Base-by-base conservation (phyloP, 2,113 vertebrate species). In the Zosterops borbonicus region DNA sequence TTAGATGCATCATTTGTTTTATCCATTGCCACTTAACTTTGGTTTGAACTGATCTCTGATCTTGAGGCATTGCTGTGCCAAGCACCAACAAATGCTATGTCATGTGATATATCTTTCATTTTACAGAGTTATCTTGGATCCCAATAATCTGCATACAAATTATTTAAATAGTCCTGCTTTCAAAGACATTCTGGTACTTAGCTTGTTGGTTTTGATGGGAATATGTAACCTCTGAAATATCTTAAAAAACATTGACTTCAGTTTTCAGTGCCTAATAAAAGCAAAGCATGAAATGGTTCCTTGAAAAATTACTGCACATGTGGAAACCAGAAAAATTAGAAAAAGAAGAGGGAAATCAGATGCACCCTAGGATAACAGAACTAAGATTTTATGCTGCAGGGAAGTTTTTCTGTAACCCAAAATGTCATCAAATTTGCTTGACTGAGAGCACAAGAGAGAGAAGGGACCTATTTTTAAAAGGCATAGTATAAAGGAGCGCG, bases 341-440 rank as follows among this genome's bases (percentile, higher is more conserved):
- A 83, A 71, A 14, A 41, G 15, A 78, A 9, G 12, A 33, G 42
- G 14, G 47, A 23, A 67, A 50, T 46, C 39, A 67, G 7, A 29
- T 53, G 9, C 10, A 67, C 3, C 6, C 7, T 4, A 1, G 5
- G 4, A 8, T 31, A 52, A 67, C 0, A 2, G 31, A 67, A 79
- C 33, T 44, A 44, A 75, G 20, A 59, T 22, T 58, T 79, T 67
- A 49, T 71, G 35, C 12, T 33, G 2, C 16, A 89, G 9, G 24
- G 9, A 58, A 58, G 7, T 49, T 65, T 67, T 91, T 3, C 20
- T 79, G 10, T 21, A 71, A 28, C 5, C 5, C 16, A 63, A 70
- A 69, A 28, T 22, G 22, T 19, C 12, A 39, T 49, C 11, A 71
- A 59, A 80, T 71, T 71, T 33, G 0, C 31, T 67, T 88, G 21